These are phyloP conservation scores for Caenorhabditis tropicalis DNA, from an alignment of 1,140 invertebrate genomes.

Conservation along the genomic window DNA sequence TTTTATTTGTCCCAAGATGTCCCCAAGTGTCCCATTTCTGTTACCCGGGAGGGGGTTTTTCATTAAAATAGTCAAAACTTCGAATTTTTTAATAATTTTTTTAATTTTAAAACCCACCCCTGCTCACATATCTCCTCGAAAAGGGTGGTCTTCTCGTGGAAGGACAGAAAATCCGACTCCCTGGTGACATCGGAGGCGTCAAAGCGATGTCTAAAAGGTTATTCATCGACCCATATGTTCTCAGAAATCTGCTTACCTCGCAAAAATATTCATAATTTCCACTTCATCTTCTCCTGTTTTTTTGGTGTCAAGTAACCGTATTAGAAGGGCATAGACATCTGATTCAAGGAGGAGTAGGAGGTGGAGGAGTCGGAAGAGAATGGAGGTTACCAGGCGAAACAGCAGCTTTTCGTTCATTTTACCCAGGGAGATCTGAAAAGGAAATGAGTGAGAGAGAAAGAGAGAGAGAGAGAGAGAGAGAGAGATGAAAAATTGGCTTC, in stretches of 20 bases:
- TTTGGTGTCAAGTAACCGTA: conserved; percentile 26
- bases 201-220: background rate
- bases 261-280: background rate
- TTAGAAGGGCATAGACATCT: conserved; percentile 14
- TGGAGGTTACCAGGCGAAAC: background rate
- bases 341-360: background rate
- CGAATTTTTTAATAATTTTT: too few species aligned
- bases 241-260: background rate
- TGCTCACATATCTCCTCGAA: conserved; percentile 36
- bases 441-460: too few species aligned
- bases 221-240: too few species aligned
- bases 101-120: background rate
- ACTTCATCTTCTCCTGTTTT: background rate
- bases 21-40: too few species aligned
- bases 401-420: background rate
- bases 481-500: conserved; percentile 10
- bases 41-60: too few species aligned
- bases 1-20: too few species aligned
- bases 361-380: background rate
- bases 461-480: too few species aligned
- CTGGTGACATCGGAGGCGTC: background rate
- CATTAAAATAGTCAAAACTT: too few species aligned
- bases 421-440: background rate
- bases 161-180: conserved; percentile 11
- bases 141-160: conserved; percentile 13